phyloP scores from a whole-genome alignment of 2,888 invertebrate genomes.

The Orchesellides sinensis region DNA sequence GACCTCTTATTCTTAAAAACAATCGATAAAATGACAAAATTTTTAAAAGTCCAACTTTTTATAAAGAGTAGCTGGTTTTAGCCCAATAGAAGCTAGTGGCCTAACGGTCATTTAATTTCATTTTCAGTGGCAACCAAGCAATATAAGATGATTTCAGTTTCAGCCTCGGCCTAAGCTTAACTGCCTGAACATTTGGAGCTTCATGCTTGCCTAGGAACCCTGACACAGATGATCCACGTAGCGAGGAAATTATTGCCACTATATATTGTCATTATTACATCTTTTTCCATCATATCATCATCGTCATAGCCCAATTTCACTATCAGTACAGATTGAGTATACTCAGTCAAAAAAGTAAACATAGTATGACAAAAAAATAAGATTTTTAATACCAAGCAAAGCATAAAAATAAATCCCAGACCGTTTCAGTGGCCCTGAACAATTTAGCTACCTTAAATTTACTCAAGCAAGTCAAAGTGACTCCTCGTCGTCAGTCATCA shows the following conservation, averaged over 20 bases:
- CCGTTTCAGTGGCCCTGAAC: conserved; percentile 60
- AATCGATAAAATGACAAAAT: no score
- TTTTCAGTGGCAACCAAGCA: conserved; percentile 61
- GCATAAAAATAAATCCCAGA: conserved; percentile 66
- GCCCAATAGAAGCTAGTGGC: conserved; percentile 38
- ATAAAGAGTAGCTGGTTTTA: conserved; percentile 34
- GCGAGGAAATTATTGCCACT: conserved; percentile 63
- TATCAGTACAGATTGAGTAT: conserved; percentile 17
- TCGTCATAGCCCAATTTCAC: conserved; percentile 58
- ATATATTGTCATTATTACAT: conserved; percentile 33
- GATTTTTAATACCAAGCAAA: conserved; percentile 64
- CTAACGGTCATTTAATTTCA: conserved; percentile 59
- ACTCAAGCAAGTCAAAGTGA: conserved; percentile 56
- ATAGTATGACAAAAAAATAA: conserved; percentile 62
- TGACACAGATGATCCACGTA: conserved; percentile 67
- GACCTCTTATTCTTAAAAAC: no score
- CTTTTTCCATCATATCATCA: conserved; percentile 48
- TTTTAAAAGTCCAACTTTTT: background rate
- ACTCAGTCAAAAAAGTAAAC: conserved; percentile 54
- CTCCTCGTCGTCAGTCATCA: conserved; percentile 10
- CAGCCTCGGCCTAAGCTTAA: conserved; percentile 61
- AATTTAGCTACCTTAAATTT: conserved; percentile 66
- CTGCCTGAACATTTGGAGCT: conserved; percentile 67
- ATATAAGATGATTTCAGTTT: conserved; percentile 24
- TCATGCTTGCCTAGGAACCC: conserved; percentile 64